Evolutionary conservation across 2,797 vertebrate genomes (phyloP).

Genomic region (Heterohyrax brucei): DNA sequence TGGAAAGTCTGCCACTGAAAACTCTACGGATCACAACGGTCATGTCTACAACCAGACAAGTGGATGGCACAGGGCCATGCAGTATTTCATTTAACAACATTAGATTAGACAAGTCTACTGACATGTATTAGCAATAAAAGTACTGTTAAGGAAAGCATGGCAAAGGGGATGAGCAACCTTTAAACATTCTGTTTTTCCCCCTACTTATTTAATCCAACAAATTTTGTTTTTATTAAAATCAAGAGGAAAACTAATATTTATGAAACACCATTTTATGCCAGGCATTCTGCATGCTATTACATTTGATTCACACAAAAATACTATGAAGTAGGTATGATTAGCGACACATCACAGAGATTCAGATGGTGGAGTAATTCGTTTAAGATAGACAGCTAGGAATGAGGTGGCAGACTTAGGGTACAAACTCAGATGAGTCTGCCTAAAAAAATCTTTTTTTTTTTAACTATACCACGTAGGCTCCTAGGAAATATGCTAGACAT

Average conservation of each 20-base stretch:
- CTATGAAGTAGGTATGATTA: background rate
- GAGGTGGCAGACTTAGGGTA: background rate
- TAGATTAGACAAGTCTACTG: background rate
- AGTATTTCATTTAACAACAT: background rate
- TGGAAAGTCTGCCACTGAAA: no score
- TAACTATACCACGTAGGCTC: background rate
- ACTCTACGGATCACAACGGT: background rate
- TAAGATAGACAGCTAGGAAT: background rate
- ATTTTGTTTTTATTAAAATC: background rate
- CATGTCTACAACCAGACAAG: background rate
- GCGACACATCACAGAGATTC: background rate
- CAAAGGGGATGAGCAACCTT: background rate
- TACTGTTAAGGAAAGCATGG: constrained; percentile 38
- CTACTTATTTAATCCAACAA: background rate
- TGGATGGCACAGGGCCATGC: no score
- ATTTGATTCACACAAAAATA: background rate
- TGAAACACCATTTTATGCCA: background rate
- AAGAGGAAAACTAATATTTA: constrained; percentile 37
- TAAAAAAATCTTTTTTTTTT: background rate
- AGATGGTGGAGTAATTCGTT: constrained; percentile 15
- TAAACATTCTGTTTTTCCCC: background rate
- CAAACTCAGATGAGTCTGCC: background rate
- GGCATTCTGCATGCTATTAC: background rate
- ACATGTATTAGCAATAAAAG: constrained; percentile 45
- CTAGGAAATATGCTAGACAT: background rate